These are phyloP conservation scores for Drosophila formosana DNA, from an alignment of 2,888 invertebrate species.

Conservation along the genomic window DNA sequence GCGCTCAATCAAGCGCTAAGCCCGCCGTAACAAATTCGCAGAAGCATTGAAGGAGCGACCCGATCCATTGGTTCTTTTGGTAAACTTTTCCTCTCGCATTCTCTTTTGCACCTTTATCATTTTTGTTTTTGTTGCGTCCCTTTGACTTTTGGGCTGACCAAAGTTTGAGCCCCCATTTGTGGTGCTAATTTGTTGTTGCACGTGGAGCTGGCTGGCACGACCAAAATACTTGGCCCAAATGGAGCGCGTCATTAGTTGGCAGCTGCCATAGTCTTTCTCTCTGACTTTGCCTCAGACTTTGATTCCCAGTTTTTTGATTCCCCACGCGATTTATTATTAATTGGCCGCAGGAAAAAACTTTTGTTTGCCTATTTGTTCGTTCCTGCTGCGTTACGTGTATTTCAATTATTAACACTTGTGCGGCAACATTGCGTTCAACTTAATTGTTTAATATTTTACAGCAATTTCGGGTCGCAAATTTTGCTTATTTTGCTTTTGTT, in stretches of 20 bases:
- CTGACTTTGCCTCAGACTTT: constrained; percentile 25
- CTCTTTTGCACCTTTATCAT: constrained; percentile 46
- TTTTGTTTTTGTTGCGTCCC: constrained; percentile 33
- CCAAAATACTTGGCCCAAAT: constrained; percentile 44
- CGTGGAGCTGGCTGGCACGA: constrained; percentile 47
- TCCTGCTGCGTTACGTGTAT: constrained; percentile 46
- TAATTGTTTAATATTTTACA: constrained; percentile 73
- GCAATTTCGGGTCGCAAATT: constrained; percentile 42
- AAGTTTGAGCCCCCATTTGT: constrained; percentile 56
- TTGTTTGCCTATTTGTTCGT: constrained; percentile 62
- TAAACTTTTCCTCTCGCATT: constrained; percentile 31
- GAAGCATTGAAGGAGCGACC: constrained; percentile 29
- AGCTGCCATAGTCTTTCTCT: constrained; percentile 15
- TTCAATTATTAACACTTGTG: constrained; percentile 80
- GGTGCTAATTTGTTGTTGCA: constrained; percentile 77
- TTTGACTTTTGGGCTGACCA: constrained; percentile 59
- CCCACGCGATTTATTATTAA: constrained; percentile 72
- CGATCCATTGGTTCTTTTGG: constrained; percentile 37
- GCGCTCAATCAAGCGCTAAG: constrained; percentile 74
- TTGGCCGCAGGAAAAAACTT: constrained; percentile 60
- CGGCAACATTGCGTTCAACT: constrained; percentile 48
- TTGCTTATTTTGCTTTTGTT: constrained; percentile 16
- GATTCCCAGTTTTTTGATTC: constrained; percentile 36
- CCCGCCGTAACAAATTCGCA: constrained; percentile 31
- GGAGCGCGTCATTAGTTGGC: constrained; percentile 69